These are phyloP conservation scores for Harpalus rubripes DNA, from an alignment of 2,888 invertebrate genomes.

Conservation along the genomic window DNA sequence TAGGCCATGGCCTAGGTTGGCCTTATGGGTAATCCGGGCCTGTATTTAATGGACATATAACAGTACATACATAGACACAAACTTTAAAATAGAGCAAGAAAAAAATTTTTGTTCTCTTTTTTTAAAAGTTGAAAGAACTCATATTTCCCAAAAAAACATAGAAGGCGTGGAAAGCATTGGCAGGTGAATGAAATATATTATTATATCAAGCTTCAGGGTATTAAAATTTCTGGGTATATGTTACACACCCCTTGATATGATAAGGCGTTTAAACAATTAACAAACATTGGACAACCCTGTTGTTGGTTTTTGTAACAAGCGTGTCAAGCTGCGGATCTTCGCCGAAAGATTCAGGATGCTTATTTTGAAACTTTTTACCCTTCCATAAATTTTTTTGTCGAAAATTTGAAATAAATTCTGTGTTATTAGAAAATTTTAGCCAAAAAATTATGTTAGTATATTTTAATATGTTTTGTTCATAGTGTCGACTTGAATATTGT, in stretches of 20 bases:
- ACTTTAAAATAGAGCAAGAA: too few species aligned
- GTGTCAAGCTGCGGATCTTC: constrained; percentile 10
- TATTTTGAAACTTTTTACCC: not conserved
- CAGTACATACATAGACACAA: too few species aligned
- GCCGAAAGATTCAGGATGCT: not conserved
- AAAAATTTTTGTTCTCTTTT: too few species aligned
- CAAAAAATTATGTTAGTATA: too few species aligned
- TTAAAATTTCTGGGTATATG: not conserved
- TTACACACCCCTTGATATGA: constrained; percentile 17
- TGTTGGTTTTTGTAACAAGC: constrained; percentile 30
- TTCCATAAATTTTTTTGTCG: not conserved
- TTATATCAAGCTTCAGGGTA: not conserved
- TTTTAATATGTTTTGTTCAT: too few species aligned
- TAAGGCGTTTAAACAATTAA: constrained; percentile 32
- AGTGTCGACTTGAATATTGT: too few species aligned
- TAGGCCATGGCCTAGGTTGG: too few species aligned
- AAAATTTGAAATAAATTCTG: too few species aligned
- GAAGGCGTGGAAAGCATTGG: not conserved
- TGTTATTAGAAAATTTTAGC: too few species aligned
- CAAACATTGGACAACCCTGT: constrained; percentile 15
- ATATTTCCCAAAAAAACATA: not conserved
- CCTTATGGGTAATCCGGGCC: too few species aligned
- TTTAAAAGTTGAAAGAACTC: too few species aligned
- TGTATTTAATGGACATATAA: too few species aligned
- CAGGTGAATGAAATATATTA: not conserved